These are phyloP conservation scores for Nomada ruficornis DNA, from an alignment of 2,888 invertebrate genomes.

Conservation along the genomic window DNA sequence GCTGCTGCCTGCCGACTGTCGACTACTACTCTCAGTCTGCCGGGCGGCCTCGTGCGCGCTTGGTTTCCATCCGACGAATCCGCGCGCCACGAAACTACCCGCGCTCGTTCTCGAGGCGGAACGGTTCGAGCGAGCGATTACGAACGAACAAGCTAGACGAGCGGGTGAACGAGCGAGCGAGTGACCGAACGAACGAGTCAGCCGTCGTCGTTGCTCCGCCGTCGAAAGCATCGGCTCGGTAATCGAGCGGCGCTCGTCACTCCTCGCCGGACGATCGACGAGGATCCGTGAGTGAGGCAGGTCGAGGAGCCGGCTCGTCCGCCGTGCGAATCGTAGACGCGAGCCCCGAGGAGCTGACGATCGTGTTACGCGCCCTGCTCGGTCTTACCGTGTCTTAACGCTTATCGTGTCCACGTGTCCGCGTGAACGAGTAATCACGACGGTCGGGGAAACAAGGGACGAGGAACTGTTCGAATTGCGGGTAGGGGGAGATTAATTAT, in stretches of 20 bases:
- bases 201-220: slow-evolving; percentile 10
- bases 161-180: slow-evolving; percentile 8
- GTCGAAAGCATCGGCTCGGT: slow-evolving; percentile 24
- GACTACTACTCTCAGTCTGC: slow-evolving; percentile 74
- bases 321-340: slow-evolving; percentile 23
- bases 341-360: neutral
- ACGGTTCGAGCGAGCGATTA: slow-evolving; percentile 21
- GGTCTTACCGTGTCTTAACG: neutral
- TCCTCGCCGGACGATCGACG: slow-evolving; percentile 49
- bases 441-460: neutral
- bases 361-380: neutral
- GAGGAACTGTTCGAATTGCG: neutral
- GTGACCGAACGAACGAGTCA: slow-evolving; percentile 1
- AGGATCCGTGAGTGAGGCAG: slow-evolving; percentile 55
- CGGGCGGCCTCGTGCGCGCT: slow-evolving; percentile 75
- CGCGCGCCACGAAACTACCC: slow-evolving; percentile 58
- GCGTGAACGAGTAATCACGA: neutral
- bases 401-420: slow-evolving; percentile 12
- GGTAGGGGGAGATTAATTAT: slow-evolving; percentile 16
- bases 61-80: slow-evolving; percentile 64
- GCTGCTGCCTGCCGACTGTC: slow-evolving; percentile 63
- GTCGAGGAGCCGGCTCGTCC: slow-evolving; percentile 48
- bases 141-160: slow-evolving; percentile 18
- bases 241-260: slow-evolving; percentile 36
- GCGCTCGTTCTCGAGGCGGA: slow-evolving; percentile 39